Evolutionary conservation across 2,797 vertebrate species (phyloP).

Genomic region (Coregonus sp.): DNA sequence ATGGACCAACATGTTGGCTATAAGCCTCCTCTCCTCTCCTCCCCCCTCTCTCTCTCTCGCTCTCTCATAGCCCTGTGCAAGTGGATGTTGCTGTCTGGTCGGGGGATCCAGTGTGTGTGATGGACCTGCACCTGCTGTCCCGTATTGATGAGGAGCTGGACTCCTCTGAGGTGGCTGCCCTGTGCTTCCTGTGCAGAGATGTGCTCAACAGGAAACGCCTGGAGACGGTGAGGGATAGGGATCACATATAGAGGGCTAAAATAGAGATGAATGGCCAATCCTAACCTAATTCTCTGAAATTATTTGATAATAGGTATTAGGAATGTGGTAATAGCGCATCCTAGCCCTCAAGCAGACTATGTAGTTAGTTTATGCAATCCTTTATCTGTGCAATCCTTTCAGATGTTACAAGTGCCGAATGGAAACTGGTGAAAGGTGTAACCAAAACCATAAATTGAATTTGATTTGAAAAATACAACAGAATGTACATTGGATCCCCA

Average conservation of each 20-base stretch:
- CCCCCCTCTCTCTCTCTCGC: too few species aligned
- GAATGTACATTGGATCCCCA: too few species aligned
- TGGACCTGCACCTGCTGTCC: slow-evolving; percentile 59
- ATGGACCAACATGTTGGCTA: too few species aligned
- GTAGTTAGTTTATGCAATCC: too few species aligned
- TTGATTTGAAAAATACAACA: too few species aligned
- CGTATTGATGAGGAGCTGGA: slow-evolving; percentile 64
- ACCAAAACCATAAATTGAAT: too few species aligned
- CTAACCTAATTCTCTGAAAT: background rate
- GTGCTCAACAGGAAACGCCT: slow-evolving; percentile 60
- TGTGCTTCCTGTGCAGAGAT: slow-evolving; percentile 76
- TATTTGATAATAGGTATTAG: background rate
- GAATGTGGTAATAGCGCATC: background rate
- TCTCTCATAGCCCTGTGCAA: background rate
- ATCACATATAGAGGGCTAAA: background rate
- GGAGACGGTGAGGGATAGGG: slow-evolving; percentile 54
- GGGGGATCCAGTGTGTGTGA: slow-evolving; percentile 28
- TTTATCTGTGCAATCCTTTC: too few species aligned
- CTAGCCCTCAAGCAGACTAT: too few species aligned
- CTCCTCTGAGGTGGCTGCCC: slow-evolving; percentile 63
- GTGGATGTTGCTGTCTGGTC: background rate
- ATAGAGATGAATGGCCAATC: background rate
- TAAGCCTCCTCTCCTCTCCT: too few species aligned
- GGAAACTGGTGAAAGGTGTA: too few species aligned
- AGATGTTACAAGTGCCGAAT: too few species aligned